Evolutionary conservation across 2,888 invertebrate genomes (phyloP).

Genomic region (Belgica antarctica): DNA sequence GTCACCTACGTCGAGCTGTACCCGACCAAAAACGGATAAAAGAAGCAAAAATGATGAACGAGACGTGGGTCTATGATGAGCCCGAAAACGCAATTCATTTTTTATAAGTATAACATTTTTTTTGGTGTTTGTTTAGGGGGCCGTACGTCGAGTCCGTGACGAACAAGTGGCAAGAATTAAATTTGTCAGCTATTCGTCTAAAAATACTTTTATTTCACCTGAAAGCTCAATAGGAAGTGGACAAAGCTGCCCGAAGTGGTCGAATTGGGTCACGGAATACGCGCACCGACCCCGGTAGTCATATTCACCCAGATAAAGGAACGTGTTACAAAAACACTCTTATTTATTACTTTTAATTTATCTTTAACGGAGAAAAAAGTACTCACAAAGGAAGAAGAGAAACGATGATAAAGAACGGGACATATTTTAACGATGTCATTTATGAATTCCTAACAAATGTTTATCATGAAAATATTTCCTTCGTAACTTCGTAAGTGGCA

Average conservation of each 20-base stretch:
- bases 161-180: too few relatives aligned
- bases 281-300: too few relatives aligned
- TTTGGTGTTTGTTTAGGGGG: too few relatives aligned
- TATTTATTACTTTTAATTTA: conserved; percentile 28
- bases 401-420: conserved; percentile 8
- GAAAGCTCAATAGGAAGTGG: too few relatives aligned
- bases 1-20: too few relatives aligned
- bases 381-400: conserved; percentile 18
- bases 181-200: too few relatives aligned
- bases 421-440: background rate
- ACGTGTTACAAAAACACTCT: conserved; percentile 8
- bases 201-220: too few relatives aligned
- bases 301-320: background rate
- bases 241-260: too few relatives aligned
- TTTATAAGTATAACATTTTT: conserved; percentile 17
- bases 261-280: too few relatives aligned
- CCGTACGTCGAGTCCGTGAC: too few relatives aligned
- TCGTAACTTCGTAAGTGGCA: conserved; percentile 9
- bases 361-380: background rate
- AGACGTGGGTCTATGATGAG: background rate
- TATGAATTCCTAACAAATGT: conserved; percentile 5
- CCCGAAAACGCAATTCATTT: background rate
- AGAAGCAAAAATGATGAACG: background rate
- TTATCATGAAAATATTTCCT: conserved; percentile 2
- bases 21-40: too few relatives aligned